Base-by-base conservation (phyloP, 2,113 vertebrate species). In the Saimiri boliviensis region DNA sequence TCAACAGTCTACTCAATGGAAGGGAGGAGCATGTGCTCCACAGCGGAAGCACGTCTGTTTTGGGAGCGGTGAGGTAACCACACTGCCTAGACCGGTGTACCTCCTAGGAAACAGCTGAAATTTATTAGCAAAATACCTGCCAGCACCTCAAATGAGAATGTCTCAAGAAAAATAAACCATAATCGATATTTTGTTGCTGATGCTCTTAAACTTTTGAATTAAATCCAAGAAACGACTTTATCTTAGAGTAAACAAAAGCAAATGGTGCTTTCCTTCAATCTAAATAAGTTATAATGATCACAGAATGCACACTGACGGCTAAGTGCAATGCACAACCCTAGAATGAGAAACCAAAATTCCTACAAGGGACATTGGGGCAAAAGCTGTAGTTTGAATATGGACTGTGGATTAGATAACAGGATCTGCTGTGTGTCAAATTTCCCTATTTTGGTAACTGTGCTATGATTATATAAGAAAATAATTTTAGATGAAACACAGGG, bases 21-120 rank as follows among this genome's bases (percentile, higher is more conserved):
- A 56, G 40, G 70, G 45, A 56, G 32, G 1, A 0, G 49, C 35
- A 2, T 3, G 71, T 83, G 49, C 92, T 60, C 52, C 5, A 0
- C 1, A 4, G 60, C 68, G 92, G 45, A 87, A 14, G 58, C 9
- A 6, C 0, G 25, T 19, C 21, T 47, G 77, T 63, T 66, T 27
- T 0, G 52, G 94, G 95, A 45, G 21, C 49, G 19, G 21, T 0
- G 49, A 76, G 71, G 54, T 21, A 56, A 73, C 37, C 4, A 3
- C 82, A 86, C 23, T 23, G 77, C 70, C 54, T 45, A 66, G 0
- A 19, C 45, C 77, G 45, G 63, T 58, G 76, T 3, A 76, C 88
- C 77, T 97, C 95, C 92, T 52, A 70, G 91, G 94, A 91, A 88
- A 91, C 54, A 27, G 32, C 25, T 54, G 66, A 77, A 32, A 52